Conservation (phyloP, 2,888 invertebrate species). For the Drosophila anomalata region DNA sequence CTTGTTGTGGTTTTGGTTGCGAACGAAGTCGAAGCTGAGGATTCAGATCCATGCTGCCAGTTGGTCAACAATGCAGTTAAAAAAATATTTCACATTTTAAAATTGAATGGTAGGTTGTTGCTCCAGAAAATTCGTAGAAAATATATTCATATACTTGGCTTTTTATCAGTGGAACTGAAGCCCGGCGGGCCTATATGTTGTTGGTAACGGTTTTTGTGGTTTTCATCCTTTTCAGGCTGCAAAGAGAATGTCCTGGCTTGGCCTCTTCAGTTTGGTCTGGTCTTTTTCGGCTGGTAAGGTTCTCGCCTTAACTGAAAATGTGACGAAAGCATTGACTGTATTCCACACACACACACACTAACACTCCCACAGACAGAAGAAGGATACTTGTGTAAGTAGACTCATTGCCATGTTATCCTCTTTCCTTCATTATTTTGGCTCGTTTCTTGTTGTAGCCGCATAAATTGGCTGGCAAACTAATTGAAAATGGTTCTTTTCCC, state of each 20-base stretch:
- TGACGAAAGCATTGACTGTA: slow-evolving; percentile 46
- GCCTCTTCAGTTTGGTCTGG: slow-evolving; percentile 45
- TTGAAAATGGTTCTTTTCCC: slow-evolving; percentile 76
- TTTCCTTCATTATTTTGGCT: slow-evolving; percentile 45
- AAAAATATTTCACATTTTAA: not conserved
- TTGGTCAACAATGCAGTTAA: slow-evolving; percentile 31
- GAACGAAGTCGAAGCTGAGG: slow-evolving; percentile 25
- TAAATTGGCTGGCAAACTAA: slow-evolving; percentile 79
- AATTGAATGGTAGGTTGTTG: not conserved
- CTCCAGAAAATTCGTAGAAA: not conserved
- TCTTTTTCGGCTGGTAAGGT: slow-evolving; percentile 44
- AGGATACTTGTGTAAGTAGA: slow-evolving; percentile 24
- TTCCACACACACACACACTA: not conserved
- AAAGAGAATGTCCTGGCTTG: slow-evolving; percentile 29
- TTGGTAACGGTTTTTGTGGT: slow-evolving; percentile 66
- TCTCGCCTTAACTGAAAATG: slow-evolving; percentile 37
- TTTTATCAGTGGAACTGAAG: slow-evolving; percentile 29
- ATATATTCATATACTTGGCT: not conserved
- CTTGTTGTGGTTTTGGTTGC: slow-evolving; percentile 66
- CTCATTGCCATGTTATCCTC: slow-evolving; percentile 39
- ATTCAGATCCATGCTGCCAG: slow-evolving; percentile 22
- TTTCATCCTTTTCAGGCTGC: slow-evolving; percentile 56
- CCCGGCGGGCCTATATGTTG: slow-evolving; percentile 69
- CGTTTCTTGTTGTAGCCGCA: slow-evolving; percentile 63
- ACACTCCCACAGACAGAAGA: not conserved